Percentiles rank a stretch among this genome's conserved stretches.
Evolutionary conservation across 2,888 invertebrate species (phyloP).

Genomic region (Ellobium chinense): DNA sequence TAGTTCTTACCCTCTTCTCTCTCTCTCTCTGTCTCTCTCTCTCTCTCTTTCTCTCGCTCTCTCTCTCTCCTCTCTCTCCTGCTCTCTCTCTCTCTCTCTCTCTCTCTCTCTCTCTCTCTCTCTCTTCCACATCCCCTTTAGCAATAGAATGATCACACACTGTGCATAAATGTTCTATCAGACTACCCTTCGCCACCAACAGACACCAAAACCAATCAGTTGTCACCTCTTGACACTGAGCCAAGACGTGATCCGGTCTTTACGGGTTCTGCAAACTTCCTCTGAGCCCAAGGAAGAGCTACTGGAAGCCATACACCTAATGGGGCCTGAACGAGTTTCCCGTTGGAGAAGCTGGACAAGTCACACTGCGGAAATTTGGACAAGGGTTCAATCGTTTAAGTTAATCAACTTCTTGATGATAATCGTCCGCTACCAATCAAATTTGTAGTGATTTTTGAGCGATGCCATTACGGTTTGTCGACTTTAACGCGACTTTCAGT

Average conservation of each 20-base stretch:
- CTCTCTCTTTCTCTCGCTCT: background rate
- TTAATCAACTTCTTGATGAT: background rate
- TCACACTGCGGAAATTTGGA: background rate
- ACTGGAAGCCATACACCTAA: conserved; percentile 10
- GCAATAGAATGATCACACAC: background rate
- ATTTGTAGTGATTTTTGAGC: background rate
- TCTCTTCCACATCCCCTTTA: background rate
- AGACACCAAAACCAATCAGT: too few relatives aligned
- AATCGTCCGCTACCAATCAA: conserved; percentile 18
- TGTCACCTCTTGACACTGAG: background rate
- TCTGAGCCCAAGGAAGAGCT: background rate
- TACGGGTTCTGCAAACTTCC: conserved; percentile 2
- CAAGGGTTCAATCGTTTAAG: conserved; percentile 18
- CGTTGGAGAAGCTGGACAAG: background rate
- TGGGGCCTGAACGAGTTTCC: background rate
- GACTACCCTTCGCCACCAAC: too few relatives aligned
- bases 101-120: conserved; percentile 22
- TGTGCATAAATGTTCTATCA: background rate
- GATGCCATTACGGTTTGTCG: background rate
- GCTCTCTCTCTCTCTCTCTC: conserved; percentile 4
- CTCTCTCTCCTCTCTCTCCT: background rate
- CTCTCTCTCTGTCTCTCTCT: background rate
- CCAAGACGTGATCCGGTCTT: background rate
- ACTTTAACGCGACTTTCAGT: background rate
- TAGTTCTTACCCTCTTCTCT: too few relatives aligned